Conservation (phyloP, 2,888 invertebrate species). For the Eilema depressum region DNA sequence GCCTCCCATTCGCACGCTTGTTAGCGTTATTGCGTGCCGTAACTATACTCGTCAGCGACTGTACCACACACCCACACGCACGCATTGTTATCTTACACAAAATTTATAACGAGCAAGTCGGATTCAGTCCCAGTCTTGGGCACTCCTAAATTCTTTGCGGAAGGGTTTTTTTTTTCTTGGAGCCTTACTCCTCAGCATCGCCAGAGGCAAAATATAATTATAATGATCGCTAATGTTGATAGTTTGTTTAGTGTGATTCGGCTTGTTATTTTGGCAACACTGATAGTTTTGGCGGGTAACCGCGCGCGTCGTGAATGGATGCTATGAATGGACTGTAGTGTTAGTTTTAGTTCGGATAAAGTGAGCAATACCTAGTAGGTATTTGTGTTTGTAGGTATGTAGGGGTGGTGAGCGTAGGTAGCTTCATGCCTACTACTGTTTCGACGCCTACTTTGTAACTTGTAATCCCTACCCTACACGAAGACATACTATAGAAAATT, state of each 20-base stretch:
- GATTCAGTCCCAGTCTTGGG: slow-evolving; percentile 79
- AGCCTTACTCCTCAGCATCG: slow-evolving; percentile 67
- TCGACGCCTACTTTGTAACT: slow-evolving; percentile 35
- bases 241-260: slow-evolving; percentile 71
- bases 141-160: slow-evolving; percentile 86
- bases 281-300: slow-evolving; percentile 65
- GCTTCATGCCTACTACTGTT: slow-evolving; percentile 45
- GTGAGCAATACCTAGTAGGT: slow-evolving; percentile 44
- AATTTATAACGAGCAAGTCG: slow-evolving; percentile 85
- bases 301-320: slow-evolving; percentile 63
- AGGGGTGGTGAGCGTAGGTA: slow-evolving; percentile 39
- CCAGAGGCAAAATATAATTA: slow-evolving; percentile 75
- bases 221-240: slow-evolving; percentile 64
- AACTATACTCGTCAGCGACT: slow-evolving; percentile 85
- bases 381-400: slow-evolving; percentile 42
- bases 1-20: slow-evolving; percentile 80
- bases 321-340: slow-evolving; percentile 65
- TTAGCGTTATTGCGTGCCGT: slow-evolving; percentile 87
- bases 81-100: slow-evolving; percentile 85
- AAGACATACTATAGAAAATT: slow-evolving; percentile 20
- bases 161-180: slow-evolving; percentile 72
- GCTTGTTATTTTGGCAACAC: slow-evolving; percentile 74
- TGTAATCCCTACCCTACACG: slow-evolving; percentile 16
- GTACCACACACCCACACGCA: slow-evolving; percentile 84
- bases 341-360: slow-evolving; percentile 53